Evolutionary conservation across 2,888 invertebrate species (phyloP), one percentile per base, ranked within the genome.

Genomic region (Synanthedon andrenaeformis): DNA sequence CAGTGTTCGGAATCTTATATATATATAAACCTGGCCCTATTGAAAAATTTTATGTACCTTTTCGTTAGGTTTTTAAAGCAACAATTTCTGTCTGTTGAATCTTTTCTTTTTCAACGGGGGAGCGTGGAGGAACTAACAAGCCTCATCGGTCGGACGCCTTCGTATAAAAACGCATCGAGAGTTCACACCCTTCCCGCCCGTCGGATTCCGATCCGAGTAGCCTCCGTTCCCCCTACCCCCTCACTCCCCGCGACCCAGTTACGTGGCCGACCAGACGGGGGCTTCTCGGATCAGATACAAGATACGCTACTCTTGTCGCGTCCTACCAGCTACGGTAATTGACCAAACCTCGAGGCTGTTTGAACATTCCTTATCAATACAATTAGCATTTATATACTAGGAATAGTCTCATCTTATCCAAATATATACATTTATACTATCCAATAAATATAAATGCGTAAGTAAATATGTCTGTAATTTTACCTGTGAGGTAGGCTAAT

Each of bases 81-180:
- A 35, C 35, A 6, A 10, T 35, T 35, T 35, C 45, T 14, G n/a
- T 49, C 6, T 49, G 49, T 23, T 14, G 49, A 49, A 11, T 49
- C 19, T 49, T 23, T 49, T 17, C 11, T 17, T 49, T 49, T 17
- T 17, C 3, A 49, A 23, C 17, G 49, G 2, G 45, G 4, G 65
- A 72, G 71, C 72, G 66, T 69, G 62, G 62, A 65, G 69, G 65
- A 69, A 71, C 68, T 66, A 70, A 68, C 65, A 66, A 66, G 65
- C 66, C 64, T 63, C 66, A 68, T 71, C 76, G 78, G 75, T 74
- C 73, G 71, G 76, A 77, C 76, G 80, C 78, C 75, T 69, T 62
- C 66, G 66, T 64, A 80, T 76, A 83, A 82, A 82, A 81, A 78
- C 76, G 74, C 67, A 65, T 57, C 61, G 63, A 60, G 70, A 69